Conservation (phyloP, 1,140 invertebrate genomes). For the Pseudoatta argentina region DNA sequence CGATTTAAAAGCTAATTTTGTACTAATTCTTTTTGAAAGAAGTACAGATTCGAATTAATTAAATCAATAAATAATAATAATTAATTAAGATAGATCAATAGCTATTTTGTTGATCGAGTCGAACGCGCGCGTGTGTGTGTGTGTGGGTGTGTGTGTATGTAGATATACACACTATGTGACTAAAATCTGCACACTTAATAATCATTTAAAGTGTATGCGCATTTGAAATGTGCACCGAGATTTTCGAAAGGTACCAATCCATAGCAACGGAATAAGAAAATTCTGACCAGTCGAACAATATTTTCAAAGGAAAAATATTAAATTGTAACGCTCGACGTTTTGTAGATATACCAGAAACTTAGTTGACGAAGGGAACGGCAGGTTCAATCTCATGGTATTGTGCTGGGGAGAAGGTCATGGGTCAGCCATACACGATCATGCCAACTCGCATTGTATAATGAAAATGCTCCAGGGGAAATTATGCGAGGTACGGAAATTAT, state of each 20-base stretch:
- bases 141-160: too few relatives aligned
- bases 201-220: not conserved
- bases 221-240: not conserved
- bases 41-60: not conserved
- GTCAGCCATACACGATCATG: constrained; percentile 98
- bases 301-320: not conserved
- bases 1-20: not conserved
- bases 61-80: not conserved
- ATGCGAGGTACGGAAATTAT: constrained; percentile 87
- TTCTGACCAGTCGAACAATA: not conserved
- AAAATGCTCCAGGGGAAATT: constrained; percentile 93
- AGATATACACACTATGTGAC: too few relatives aligned
- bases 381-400: constrained; percentile 98
- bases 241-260: not conserved
- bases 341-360: constrained; percentile 97
- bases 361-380: constrained; percentile 97
- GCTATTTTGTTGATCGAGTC: not conserved
- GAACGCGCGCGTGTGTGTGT: not conserved
- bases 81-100: constrained; percentile 4
- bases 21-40: not conserved
- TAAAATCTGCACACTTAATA: not conserved
- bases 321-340: constrained; percentile 2
- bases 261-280: not conserved
- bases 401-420: constrained; percentile 99
- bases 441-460: constrained; percentile 99